Base-by-base conservation (phyloP, 2,113 vertebrate species). In the Oceanites oceanicus region DNA sequence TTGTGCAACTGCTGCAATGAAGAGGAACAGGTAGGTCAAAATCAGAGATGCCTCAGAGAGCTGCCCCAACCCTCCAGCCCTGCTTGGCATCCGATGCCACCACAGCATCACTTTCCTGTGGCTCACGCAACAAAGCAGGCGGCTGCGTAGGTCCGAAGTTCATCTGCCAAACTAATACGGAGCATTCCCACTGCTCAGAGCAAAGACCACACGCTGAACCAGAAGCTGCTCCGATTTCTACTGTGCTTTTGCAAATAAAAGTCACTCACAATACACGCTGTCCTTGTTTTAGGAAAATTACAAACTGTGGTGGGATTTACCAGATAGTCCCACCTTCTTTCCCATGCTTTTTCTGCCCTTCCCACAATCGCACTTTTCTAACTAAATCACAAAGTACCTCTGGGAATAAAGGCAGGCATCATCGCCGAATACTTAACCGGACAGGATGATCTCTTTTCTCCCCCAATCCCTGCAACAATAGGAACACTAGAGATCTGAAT, bases 401-500 rank as follows among this genome's bases (percentile, higher is more conserved):
- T 73, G 36, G 88, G 90, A 81, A 89, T 86, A 95, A 97, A 94
- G 83, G 76, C 7, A 81, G 81, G 81, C 92, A 77, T 95, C 95
- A 92, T 90, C 84, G 87, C 66, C 18, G 87, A 93, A 70, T 85
- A 91, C 81, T 94, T 79, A 97, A 87, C 91, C 77, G 88, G 90
- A 97, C 91, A 94, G 88, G 91, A 95, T 92, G 91, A 87, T 77
- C 74, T 85, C 93, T 92, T 72, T 92, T 90, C 90, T 93, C 86
- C n/a, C 21, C 77, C 80, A 55, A 29, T 77, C 91, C 53, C 87
- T 91, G 70, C 77, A 86, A 95, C 92, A 97, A 94, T 89, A 77
- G 93, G 73, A 96, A 78, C 77, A 70, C 68, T 17, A 94, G 77
- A 91, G 71, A 96, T 80, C 71, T 89, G 95, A 97, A 96, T 97